phyloP scores from a whole-genome alignment of 2,797 vertebrate genomes.

The Clarias laeviceps region DNA sequence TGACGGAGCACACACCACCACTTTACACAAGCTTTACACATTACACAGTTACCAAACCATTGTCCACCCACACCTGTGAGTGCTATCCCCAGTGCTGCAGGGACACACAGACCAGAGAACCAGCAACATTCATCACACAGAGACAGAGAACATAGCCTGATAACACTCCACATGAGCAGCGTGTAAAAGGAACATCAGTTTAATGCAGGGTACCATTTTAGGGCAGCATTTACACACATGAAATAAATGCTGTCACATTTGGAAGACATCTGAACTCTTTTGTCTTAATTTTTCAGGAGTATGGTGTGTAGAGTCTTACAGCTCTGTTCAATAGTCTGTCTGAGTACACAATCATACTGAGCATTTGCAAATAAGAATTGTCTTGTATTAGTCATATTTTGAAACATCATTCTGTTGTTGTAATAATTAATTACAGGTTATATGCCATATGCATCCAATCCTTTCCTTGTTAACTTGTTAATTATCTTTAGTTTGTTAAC shows the following conservation, averaged over 20 bases:
- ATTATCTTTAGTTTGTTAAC: background rate
- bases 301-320: background rate
- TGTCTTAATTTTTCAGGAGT: background rate
- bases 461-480: background rate
- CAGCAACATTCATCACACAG: constrained; percentile 70
- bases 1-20: constrained; percentile 50
- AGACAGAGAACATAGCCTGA: constrained; percentile 43
- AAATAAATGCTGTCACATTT: background rate
- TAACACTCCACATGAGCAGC: constrained; percentile 33
- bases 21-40: constrained; percentile 29
- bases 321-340: background rate
- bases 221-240: background rate
- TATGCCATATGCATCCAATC: background rate
- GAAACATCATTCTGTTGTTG: background rate
- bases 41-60: constrained; percentile 42
- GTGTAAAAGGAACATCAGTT: constrained; percentile 33
- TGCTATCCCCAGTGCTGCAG: constrained; percentile 52
- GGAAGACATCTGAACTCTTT: background rate
- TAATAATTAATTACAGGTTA: background rate
- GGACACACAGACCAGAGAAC: constrained; percentile 57
- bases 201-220: background rate
- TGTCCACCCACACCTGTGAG: constrained; percentile 56
- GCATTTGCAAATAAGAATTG: background rate
- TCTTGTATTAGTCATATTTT: background rate
- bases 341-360: background rate